Evolutionary conservation across 2,888 invertebrate species (phyloP).

Genomic region (Monoplex corrugatus): DNA sequence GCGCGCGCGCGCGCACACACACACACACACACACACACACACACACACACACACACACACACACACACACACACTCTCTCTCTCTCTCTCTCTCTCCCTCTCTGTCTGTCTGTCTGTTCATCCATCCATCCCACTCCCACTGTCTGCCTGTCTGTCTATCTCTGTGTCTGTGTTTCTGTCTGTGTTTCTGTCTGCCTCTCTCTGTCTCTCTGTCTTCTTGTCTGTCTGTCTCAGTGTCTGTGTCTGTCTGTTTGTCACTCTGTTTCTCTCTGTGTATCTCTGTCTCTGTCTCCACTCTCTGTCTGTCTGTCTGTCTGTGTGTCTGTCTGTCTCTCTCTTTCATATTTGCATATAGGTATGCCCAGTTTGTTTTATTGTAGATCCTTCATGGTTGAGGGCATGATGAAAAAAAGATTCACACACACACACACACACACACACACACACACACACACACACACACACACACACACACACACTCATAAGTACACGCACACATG

Average conservation of each 20-base stretch:
- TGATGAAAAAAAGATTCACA: neutral
- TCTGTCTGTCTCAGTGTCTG: constrained; percentile 19
- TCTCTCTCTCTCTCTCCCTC: neutral
- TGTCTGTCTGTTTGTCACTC: constrained; percentile 9
- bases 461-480: neutral
- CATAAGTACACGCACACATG: no score
- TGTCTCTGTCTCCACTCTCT: no score
- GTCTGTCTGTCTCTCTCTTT: no score
- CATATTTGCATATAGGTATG: no score
- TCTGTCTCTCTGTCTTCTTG: constrained; percentile 7
- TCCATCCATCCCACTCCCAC: no score
- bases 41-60: constrained; percentile 12
- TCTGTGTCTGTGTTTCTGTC: constrained; percentile 10
- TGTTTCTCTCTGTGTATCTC: no score
- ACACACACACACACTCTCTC: no score
- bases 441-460: constrained; percentile 21
- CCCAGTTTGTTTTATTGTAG: no score
- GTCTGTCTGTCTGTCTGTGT: no score
- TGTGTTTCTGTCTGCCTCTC: neutral
- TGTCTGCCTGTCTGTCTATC: neutral
- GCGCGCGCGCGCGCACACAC: constrained; percentile 14
- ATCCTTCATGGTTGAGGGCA: no score
- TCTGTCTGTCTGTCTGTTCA: no score
- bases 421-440: constrained; percentile 30
- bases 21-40: constrained; percentile 39